A percentile compares a stretch with the other conserved stretches of the same genome.
phyloP scores from a whole-genome alignment of 2,888 invertebrate species.

The Helleia helle region DNA sequence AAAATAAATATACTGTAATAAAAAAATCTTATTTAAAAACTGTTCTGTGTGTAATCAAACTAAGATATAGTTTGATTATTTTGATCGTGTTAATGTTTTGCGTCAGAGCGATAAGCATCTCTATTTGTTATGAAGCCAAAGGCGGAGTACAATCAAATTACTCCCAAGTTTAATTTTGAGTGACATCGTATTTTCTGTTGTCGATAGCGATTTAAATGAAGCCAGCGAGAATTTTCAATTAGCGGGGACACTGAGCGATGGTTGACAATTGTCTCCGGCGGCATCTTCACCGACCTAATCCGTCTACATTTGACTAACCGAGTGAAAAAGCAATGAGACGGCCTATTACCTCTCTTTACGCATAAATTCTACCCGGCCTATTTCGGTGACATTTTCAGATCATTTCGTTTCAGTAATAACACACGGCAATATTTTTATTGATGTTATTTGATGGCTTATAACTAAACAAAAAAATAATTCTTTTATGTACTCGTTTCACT shows the following conservation, averaged over 20 bases:
- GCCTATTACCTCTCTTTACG: conserved; percentile 61
- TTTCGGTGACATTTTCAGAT: conserved; percentile 18
- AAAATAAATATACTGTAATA: too few relatives aligned
- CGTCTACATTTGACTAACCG: conserved; percentile 68
- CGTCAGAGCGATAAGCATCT: conserved; percentile 18
- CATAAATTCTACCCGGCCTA: conserved; percentile 41
- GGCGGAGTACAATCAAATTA: conserved; percentile 37
- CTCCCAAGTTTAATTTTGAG: conserved; percentile 46
- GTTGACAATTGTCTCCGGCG: conserved; percentile 62
- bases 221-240: conserved; percentile 68
- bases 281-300: conserved; percentile 54
- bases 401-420: conserved; percentile 2
- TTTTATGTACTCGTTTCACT: too few relatives aligned
- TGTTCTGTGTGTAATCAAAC: too few relatives aligned
- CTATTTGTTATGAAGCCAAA: conserved; percentile 27
- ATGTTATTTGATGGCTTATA: neutral
- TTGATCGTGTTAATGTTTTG: neutral
- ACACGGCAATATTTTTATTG: conserved; percentile 5
- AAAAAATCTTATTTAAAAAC: too few relatives aligned
- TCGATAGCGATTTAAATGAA: conserved; percentile 65
- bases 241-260: conserved; percentile 67
- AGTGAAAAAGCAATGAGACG: conserved; percentile 69
- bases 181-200: conserved; percentile 42
- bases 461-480: too few relatives aligned
- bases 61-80: too few relatives aligned